Evolutionary conservation across 2,888 invertebrate genomes (phyloP), one percentile per base, ranked within the genome.

Genomic region (Drosophila fungiperda): DNA sequence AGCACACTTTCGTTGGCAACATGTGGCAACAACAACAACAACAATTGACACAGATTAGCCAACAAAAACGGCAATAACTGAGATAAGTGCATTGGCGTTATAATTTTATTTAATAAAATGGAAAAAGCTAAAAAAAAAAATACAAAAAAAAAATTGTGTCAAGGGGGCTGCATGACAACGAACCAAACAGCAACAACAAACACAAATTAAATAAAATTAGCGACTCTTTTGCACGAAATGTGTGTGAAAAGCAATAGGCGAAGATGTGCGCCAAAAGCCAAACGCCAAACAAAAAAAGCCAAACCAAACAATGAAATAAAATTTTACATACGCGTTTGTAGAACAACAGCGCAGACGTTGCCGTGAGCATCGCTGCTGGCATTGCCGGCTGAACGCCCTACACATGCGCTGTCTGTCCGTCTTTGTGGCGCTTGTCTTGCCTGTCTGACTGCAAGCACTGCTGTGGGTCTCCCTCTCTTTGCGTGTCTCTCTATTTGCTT

Each of bases 171-270:
- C 74, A 74, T 80, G 80, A 73, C 77, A 81, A 76, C 77, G 53
- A 68, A 49, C 48, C 60, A 62, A 72, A 64, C 69, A 74, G 49
- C 50, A 62, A 57, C 40, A 49, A 50, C 53, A 57, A 66, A 48
- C 72, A 66, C 72, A 88, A 87, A 84, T 87, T 86, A 88, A 86
- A 88, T 86, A 65, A 87, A 87, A 88, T 88, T 87, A 86, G 84
- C 82, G 83, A 80, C 74, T 72, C 71, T 78, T 85, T 87, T 85
- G 85, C 85, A 87, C 85, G 76, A 75, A 82, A 84, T 74, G 66
- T 82, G 77, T 59, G 76, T 45, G 45, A 45, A 64, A 80, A 78
- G 75, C 78, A 80, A 80, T 76, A 71, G 60, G 45, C 48, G 58
- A 64, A 64, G 75, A 73, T 50, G 73, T 53, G 57, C 62, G 62